Percentiles rank a stretch among this genome's conserved stretches.
Conservation (phyloP, 1,140 invertebrate species). For the Melanaphis sacchari region DNA sequence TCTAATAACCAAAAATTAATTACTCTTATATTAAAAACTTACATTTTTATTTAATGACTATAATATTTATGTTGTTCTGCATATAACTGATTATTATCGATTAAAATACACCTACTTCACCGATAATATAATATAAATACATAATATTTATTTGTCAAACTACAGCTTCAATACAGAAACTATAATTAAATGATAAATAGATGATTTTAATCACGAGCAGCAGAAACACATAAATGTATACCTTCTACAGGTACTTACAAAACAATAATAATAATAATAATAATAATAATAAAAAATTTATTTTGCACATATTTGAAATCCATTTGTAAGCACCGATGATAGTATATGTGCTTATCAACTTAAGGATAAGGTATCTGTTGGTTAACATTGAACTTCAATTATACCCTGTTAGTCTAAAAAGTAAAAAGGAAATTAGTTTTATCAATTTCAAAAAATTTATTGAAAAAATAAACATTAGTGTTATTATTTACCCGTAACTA, state of each 20-base stretch:
- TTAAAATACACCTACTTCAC: conserved; percentile 8
- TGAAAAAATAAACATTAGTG: background rate
- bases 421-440: background rate
- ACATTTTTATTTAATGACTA: background rate
- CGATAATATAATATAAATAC: background rate
- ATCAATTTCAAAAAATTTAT: background rate
- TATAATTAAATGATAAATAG: conserved; percentile 33
- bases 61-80: background rate
- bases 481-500: conserved; percentile 36
- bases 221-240: conserved; percentile 3
- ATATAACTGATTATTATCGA: background rate
- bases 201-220: background rate
- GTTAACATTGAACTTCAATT: conserved; percentile 8
- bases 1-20: background rate
- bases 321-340: conserved; percentile 44
- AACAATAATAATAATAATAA: conserved; percentile 4
- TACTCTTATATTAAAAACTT: background rate
- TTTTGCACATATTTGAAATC: conserved; percentile 22
- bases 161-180: conserved; percentile 22
- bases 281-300: background rate
- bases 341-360: background rate
- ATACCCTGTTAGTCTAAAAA: conserved; percentile 46
- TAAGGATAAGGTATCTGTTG: background rate
- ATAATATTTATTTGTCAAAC: background rate
- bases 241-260: conserved; percentile 41